These are phyloP conservation scores for Cerastoderma edule DNA, from an alignment of 2,888 invertebrate genomes.

Conservation along the genomic window DNA sequence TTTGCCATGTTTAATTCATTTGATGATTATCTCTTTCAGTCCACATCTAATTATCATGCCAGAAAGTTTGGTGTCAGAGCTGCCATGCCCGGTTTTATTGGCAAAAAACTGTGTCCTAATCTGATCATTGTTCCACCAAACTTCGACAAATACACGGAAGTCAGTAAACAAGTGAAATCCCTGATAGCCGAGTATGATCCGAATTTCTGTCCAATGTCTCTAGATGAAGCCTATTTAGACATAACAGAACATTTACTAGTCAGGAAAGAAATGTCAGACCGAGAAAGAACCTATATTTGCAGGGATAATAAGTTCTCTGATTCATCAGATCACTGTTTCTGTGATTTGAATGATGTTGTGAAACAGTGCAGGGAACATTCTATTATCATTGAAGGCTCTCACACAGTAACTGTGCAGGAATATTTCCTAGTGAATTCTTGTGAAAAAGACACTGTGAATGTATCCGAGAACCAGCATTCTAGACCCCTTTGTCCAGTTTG, in stretches of 20 bases:
- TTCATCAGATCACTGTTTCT: conserved; percentile 57
- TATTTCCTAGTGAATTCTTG: conserved; percentile 1
- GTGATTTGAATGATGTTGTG: conserved; percentile 68
- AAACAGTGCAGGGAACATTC: neutral
- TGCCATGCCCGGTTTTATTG: conserved; percentile 88
- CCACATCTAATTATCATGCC: conserved; percentile 87
- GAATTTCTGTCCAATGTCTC: conserved; percentile 84
- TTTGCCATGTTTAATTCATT: neutral
- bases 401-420: neutral
- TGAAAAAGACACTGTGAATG: neutral
- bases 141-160: conserved; percentile 85
- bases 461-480: neutral
- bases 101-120: conserved; percentile 86
- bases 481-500: conserved; percentile 64
- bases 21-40: conserved; percentile 78
- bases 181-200: conserved; percentile 86
- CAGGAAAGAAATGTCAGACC: conserved; percentile 64
- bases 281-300: conserved; percentile 71
- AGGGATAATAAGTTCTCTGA: conserved; percentile 50
- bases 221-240: conserved; percentile 87
- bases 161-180: conserved; percentile 82
- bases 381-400: neutral
- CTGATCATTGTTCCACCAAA: conserved; percentile 85
- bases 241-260: conserved; percentile 84
- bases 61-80: conserved; percentile 87